phyloP scores from a whole-genome alignment of 2,888 invertebrate species.

The Acrobasis suavella region DNA sequence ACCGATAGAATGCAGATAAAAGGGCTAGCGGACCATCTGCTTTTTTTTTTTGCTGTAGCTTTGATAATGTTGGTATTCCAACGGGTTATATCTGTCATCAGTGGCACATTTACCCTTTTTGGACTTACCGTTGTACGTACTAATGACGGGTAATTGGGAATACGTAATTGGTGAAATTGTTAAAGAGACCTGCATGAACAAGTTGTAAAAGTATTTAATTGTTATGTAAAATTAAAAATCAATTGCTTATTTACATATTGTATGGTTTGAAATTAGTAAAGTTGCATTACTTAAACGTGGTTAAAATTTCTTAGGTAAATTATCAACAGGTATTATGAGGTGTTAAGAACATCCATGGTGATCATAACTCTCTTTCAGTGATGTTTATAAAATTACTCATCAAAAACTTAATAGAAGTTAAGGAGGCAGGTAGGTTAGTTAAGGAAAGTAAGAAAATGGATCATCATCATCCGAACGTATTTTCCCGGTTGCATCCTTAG shows the following conservation, averaged over 20 bases:
- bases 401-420: no score
- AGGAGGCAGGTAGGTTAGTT: no score
- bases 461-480: no score
- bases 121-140: constrained; percentile 11
- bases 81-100: constrained; percentile 15
- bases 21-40: constrained; percentile 1
- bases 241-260: neutral
- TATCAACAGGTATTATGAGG: no score
- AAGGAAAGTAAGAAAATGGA: no score
- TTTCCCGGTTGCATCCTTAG: no score
- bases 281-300: no score
- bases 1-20: neutral
- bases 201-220: neutral
- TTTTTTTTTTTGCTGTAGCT: neutral
- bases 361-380: no score
- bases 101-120: constrained; percentile 31
- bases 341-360: no score
- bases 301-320: no score
- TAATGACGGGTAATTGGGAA: constrained; percentile 11
- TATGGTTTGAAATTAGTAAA: neutral
- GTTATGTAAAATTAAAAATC: neutral
- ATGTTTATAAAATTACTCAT: no score
- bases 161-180: constrained; percentile 7
- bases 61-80: neutral
- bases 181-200: neutral